Percentiles rank a stretch among this genome's conserved stretches.
Conservation (phyloP, 2,888 invertebrate species). For the Polydrusus pterygomalis region DNA sequence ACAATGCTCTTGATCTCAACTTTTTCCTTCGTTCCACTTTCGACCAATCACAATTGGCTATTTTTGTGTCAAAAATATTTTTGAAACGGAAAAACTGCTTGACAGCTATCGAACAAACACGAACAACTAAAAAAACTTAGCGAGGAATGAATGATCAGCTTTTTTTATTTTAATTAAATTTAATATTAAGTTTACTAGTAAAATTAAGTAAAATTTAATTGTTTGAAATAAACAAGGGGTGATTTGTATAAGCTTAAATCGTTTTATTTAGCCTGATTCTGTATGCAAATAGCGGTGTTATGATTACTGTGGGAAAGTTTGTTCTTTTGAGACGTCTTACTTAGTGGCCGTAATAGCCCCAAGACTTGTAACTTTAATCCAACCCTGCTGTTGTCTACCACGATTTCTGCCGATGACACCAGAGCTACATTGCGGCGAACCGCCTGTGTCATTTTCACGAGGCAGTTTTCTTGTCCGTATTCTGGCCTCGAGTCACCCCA, state of each 20-base stretch:
- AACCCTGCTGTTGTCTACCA: conserved; percentile 53
- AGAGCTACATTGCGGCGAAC: conserved; percentile 52
- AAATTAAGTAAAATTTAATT: not conserved
- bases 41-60: too few relatives aligned
- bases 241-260: not conserved
- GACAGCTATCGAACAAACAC: too few relatives aligned
- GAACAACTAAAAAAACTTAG: too few relatives aligned
- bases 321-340: conserved; percentile 38
- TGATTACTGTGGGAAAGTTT: not conserved
- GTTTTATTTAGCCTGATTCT: not conserved
- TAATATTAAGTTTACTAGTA: too few relatives aligned
- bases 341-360: conserved; percentile 44
- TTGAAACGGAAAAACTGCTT: too few relatives aligned
- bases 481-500: conserved; percentile 46
- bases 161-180: too few relatives aligned
- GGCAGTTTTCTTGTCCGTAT: conserved; percentile 53
- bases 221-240: not conserved
- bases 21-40: too few relatives aligned
- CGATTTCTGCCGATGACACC: conserved; percentile 56
- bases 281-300: conserved; percentile 4
- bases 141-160: too few relatives aligned
- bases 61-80: too few relatives aligned
- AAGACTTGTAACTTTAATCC: conserved; percentile 53
- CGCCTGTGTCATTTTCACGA: conserved; percentile 57
- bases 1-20: too few relatives aligned